A percentile compares a stretch with the other conserved stretches of the same genome.
Conservation (phyloP, 1,140 invertebrate genomes). For the Palaemon carinicauda region DNA sequence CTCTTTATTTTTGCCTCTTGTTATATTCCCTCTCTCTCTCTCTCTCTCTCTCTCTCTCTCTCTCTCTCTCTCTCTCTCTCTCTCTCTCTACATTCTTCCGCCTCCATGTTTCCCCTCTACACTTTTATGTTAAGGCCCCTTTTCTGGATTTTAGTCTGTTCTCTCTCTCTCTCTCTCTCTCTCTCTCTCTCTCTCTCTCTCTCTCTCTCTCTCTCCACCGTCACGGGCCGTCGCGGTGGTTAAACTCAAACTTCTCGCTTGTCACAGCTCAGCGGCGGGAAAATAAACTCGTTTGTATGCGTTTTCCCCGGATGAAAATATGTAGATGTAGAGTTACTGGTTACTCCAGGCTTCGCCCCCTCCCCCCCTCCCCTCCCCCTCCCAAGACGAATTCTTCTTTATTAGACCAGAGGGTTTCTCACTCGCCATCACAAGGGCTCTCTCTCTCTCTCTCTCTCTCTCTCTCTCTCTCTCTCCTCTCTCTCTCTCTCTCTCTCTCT, state of each 20-base stretch:
- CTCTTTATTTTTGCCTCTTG: too few relatives aligned
- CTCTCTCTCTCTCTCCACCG: background rate
- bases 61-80: background rate
- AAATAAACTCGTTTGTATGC: constrained; percentile 47
- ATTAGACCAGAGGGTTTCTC: background rate
- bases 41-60: background rate
- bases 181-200: background rate
- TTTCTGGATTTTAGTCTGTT: too few relatives aligned
- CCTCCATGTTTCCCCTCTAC: background rate
- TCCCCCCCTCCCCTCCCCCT: too few relatives aligned
- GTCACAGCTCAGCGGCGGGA: constrained; percentile 1
- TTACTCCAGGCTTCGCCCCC: background rate
- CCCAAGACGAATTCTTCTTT: background rate
- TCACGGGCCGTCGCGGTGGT: background rate
- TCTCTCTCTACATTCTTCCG: background rate
- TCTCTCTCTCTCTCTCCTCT: background rate
- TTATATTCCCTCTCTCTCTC: background rate
- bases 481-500: background rate
- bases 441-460: background rate
- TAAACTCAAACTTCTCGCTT: constrained; percentile 4
- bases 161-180: background rate
- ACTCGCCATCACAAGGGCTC: too few relatives aligned
- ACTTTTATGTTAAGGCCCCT: too few relatives aligned
- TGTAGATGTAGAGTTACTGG: constrained; percentile 32
- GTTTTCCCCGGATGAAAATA: constrained; percentile 37